These are phyloP conservation scores for Melanostoma scalare DNA, from an alignment of 2,888 invertebrate species.

Conservation along the genomic window DNA sequence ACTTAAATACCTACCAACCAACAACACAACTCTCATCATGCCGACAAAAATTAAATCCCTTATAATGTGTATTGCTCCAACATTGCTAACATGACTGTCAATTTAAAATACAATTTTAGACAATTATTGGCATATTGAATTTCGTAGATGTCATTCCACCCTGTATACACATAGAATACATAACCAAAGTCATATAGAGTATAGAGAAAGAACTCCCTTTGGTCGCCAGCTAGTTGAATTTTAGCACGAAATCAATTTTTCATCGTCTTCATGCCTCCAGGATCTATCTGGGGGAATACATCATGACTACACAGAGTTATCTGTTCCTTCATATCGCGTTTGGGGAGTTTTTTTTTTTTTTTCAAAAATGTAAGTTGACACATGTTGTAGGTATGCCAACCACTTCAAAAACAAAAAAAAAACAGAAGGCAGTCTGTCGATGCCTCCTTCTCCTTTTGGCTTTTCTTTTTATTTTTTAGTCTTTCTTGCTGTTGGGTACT, in stretches of 20 bases:
- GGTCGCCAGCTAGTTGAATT: conserved; percentile 43
- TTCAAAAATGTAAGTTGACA: conserved; percentile 67
- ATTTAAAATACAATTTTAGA: conserved; percentile 72
- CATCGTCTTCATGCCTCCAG: conserved; percentile 59
- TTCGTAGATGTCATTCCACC: conserved; percentile 63
- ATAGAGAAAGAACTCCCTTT: not conserved
- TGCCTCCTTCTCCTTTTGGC: conserved; percentile 33
- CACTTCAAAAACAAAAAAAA: conserved; percentile 37
- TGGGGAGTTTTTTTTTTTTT: conserved; percentile 21
- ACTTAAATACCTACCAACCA: not conserved
- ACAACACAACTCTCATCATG: not conserved
- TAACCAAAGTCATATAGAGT: conserved; percentile 4
- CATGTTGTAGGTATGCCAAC: conserved; percentile 63
- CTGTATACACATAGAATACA: conserved; percentile 34
- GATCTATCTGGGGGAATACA: conserved; percentile 46
- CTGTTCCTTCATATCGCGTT: conserved; percentile 3
- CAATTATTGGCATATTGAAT: conserved; percentile 73
- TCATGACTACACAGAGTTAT: conserved; percentile 61
- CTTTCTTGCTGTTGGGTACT: conserved; percentile 4
- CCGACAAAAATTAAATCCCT: not conserved
- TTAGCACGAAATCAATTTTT: conserved; percentile 71
- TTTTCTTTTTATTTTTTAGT: no score
- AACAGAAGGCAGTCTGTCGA: conserved; percentile 52
- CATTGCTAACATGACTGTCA: conserved; percentile 68
- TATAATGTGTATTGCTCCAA: conserved; percentile 36